Evolutionary conservation across 2,888 invertebrate genomes (phyloP), one percentile per base, ranked within the genome.

Genomic region (Mythimna ferrago): DNA sequence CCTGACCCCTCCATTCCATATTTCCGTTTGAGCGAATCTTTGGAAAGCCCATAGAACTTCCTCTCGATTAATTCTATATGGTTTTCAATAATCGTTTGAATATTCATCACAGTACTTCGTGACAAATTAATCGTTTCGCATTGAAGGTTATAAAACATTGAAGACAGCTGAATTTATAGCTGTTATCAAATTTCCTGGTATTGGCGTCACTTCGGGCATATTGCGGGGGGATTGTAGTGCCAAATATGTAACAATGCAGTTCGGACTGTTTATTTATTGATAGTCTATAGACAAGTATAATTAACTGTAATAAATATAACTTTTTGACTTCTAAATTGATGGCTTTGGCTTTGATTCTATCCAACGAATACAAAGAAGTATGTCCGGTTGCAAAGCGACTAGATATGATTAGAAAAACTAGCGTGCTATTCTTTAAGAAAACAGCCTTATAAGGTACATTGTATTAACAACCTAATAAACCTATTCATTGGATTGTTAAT

Each of bases 201-300:
- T 35, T 67, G 71, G 69, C 83, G 66, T 66, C 73, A 21, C 38
- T 72, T 56, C 41, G 41, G 63, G 26, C 51, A 51, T 21, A 11
- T 41, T 54, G 32, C 51, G 21, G 63, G 78, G 32, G 67, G 75
- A 38, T 19, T 60, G 21, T 71, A 14, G n/a, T 51, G 35, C 83
- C 73, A 68, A 82, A 82, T 73, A 72, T 63, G 73, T 80, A 68
- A 82, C 83, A 80, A 80, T 82, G 66, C 41, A 72, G 62, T 58
- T 38, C 21, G 19, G 6, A 48, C 21, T n/a, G 14, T n/a, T 57
- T 71, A 54, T 72, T 32, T 63, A 66, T 69, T 48, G 54, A 35
- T 58, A 26, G 60, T 14, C 38, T 58, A 54, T 60, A 38, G 7
- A 53, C n/a, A n/a, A 51, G 10, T 57, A 38, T 62, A 58, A 71